phyloP scores from a whole-genome alignment of 2,113 vertebrate genomes.

The Bos indicus region DNA sequence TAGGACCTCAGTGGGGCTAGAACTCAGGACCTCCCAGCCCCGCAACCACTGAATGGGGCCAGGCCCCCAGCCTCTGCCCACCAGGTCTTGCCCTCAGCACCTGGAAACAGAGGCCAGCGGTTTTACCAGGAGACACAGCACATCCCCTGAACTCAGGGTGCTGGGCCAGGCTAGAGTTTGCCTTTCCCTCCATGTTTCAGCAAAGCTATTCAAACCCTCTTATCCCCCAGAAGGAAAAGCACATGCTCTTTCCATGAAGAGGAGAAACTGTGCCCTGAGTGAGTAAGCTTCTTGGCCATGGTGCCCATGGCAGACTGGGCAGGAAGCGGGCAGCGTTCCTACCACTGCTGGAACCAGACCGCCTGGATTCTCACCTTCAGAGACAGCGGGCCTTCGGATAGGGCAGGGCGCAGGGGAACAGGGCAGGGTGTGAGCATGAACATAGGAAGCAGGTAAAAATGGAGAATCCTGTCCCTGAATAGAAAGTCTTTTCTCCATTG shows the following conservation, averaged over 20 bases:
- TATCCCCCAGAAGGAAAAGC: background rate
- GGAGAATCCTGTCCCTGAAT: background rate
- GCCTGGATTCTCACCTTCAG: background rate
- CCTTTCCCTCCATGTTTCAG: background rate
- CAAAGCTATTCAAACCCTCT: background rate
- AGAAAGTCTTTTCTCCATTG: background rate
- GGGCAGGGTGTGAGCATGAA: accelerated
- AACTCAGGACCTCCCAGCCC: background rate
- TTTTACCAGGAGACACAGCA: background rate
- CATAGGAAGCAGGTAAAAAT: background rate
- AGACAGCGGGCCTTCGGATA: background rate
- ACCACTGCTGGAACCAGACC: background rate
- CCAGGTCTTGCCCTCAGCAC: background rate
- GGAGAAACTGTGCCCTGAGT: slow-evolving; percentile 18
- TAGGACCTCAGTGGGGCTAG: background rate
- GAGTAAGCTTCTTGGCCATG: background rate
- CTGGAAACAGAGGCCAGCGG: background rate
- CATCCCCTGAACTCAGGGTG: background rate
- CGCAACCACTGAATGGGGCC: background rate
- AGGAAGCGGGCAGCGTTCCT: background rate
- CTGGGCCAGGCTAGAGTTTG: background rate
- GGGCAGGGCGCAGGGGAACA: background rate
- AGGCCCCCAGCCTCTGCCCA: background rate
- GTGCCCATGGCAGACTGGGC: background rate
- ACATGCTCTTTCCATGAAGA: slow-evolving; percentile 41